Conservation (phyloP, 2,113 vertebrate genomes). For the Sphaerodactylus townsendi region DNA sequence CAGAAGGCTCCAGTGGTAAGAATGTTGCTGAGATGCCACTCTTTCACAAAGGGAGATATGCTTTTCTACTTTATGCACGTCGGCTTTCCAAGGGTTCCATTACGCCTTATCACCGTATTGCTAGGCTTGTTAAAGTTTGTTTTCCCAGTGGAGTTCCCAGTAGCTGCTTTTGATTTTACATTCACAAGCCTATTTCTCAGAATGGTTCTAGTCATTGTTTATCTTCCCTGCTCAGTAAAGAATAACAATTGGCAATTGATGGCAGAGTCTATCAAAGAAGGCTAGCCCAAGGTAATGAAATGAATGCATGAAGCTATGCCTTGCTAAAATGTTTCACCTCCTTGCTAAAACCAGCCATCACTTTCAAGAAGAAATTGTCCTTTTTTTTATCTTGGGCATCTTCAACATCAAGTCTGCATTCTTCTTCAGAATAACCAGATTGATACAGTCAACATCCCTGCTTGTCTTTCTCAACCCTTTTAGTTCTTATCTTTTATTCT, state of each 20-base stretch:
- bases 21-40: background rate
- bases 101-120: background rate
- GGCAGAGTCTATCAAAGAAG: background rate
- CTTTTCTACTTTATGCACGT: background rate
- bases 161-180: background rate
- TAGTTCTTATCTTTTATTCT: background rate
- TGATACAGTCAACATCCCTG: background rate
- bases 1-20: background rate
- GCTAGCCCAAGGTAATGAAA: background rate
- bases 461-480: background rate
- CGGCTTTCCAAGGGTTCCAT: background rate
- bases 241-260: background rate
- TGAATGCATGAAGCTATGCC: background rate
- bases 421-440: background rate
- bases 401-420: background rate
- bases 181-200: background rate
- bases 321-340: background rate
- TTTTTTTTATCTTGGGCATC: background rate
- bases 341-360: background rate
- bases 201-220: background rate
- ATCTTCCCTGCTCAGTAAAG: background rate
- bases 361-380: background rate
- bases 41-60: background rate
- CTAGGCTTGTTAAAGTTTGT: background rate
- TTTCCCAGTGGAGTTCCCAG: background rate